Conservation (phyloP, 1,140 invertebrate species). For the Cydia fagiglandana region DNA sequence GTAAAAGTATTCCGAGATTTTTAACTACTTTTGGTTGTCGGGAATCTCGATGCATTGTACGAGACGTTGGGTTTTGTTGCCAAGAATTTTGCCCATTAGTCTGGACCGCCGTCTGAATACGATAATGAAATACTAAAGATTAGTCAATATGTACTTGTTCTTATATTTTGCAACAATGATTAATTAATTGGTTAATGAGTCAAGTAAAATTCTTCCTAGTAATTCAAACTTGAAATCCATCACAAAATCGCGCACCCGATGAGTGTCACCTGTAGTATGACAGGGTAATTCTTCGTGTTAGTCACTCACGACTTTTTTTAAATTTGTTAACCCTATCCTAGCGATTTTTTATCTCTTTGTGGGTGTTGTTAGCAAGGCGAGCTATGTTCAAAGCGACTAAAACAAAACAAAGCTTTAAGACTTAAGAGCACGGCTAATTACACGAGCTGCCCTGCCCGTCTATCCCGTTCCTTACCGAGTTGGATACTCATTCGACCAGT, state of each 20-base stretch:
- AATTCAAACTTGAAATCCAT: not conserved
- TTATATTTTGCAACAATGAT: not conserved
- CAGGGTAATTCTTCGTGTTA: too few species aligned
- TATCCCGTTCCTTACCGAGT: not conserved
- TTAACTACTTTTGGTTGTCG: not conserved
- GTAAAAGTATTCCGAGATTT: not conserved
- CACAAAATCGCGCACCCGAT: too few species aligned
- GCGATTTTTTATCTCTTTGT: not conserved
- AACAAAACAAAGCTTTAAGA: slow-evolving; percentile 35
- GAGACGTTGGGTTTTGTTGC: not conserved
- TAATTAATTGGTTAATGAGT: not conserved
- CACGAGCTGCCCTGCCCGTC: slow-evolving; percentile 15
- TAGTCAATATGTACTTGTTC: not conserved
- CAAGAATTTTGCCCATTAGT: not conserved
- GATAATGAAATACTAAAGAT: not conserved
- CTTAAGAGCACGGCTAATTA: slow-evolving; percentile 40
- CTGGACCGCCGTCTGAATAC: not conserved
- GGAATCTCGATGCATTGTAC: not conserved
- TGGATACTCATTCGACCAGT: not conserved
- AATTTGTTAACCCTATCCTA: not conserved
- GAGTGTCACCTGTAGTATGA: too few species aligned
- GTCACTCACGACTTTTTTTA: not conserved
- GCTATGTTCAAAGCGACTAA: not conserved
- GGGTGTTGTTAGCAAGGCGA: not conserved
- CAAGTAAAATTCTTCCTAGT: not conserved